Base-by-base conservation (phyloP, 2,113 vertebrate genomes). In the Channa maculata region DNA sequence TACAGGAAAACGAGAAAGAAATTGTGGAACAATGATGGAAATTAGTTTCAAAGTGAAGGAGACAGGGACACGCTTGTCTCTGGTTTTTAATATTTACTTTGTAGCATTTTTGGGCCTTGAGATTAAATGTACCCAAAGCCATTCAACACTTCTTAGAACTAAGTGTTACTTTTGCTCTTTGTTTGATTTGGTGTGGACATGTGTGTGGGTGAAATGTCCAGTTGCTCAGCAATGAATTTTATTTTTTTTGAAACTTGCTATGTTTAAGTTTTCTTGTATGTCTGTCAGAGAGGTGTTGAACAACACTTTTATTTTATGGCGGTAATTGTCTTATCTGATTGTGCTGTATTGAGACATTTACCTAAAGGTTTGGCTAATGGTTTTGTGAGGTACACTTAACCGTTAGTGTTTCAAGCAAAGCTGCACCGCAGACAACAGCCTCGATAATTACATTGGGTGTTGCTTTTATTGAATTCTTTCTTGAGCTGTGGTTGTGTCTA, bases 1-100 rank as follows among this genome's bases (percentile, higher is more conserved):
- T 55, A 71, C 57, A 74, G 80, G 69, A 80, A 80, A 83, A 81
- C 61, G 60, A 60, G 49, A 45, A 50, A 46, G 48, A 37, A 36
- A 52, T 51, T 55, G 41, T 12, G 8, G 57, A 80, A 75, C 65
- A 48, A 61, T 50, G 60, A 65, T 52, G 10, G 49, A 71, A 68
- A 58, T 24, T 3, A 65, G 52, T 70, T 59, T 1, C 14, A 77
- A 61, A 48, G 46, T 11, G 48, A 84, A 36, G 24, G 51, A 24
- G 44, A 66, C 59, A 68, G 63, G 73, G 69, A 74, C 60, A 41
- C 0, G 2, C 4, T 84, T 82, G 54, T 37, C 33, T 53, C 5
- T 39, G 43, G 34, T 78, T 65, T 65, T 63, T 77, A 45, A 57
- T 59, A 48, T 82, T 65, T 79, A 67, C 37, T 71, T 72, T 80